Evolutionary conservation across 2,888 invertebrate species (phyloP).

Genomic region (Pristionchus entomophagus): DNA sequence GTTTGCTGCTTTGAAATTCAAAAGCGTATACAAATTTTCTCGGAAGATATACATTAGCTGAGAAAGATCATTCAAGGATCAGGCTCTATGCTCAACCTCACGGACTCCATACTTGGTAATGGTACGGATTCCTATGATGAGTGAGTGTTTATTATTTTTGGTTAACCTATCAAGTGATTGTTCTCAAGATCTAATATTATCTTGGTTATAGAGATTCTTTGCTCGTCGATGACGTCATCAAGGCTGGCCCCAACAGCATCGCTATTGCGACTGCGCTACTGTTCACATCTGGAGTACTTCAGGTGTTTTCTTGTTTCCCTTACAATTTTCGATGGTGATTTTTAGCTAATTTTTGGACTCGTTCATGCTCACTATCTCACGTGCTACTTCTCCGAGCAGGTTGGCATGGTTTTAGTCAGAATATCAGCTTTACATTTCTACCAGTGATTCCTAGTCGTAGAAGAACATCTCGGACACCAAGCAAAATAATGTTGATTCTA

Average conservation of each 20-base stretch:
- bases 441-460: no score
- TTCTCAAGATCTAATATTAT: no score
- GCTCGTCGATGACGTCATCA: constrained; percentile 29
- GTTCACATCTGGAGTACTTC: constrained; percentile 70
- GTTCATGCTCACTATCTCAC: constrained; percentile 71
- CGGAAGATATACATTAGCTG: not conserved
- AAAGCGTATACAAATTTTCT: not conserved
- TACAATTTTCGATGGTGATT: not conserved
- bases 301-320: constrained; percentile 51
- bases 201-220: constrained; percentile 8
- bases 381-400: constrained; percentile 74
- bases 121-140: not conserved
- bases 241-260: constrained; percentile 43
- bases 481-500: no score
- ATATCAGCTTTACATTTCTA: no score
- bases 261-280: constrained; percentile 71
- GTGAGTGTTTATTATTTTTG: not conserved
- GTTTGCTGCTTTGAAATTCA: not conserved
- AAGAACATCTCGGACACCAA: no score
- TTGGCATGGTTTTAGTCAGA: constrained; percentile 21
- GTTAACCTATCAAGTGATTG: not conserved
- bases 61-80: not conserved
- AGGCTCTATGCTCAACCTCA: not conserved
- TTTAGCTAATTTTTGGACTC: constrained; percentile 62
- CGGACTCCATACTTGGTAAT: not conserved